phyloP scores from a whole-genome alignment of 2,797 vertebrate species.

The Perodicticus potto region DNA sequence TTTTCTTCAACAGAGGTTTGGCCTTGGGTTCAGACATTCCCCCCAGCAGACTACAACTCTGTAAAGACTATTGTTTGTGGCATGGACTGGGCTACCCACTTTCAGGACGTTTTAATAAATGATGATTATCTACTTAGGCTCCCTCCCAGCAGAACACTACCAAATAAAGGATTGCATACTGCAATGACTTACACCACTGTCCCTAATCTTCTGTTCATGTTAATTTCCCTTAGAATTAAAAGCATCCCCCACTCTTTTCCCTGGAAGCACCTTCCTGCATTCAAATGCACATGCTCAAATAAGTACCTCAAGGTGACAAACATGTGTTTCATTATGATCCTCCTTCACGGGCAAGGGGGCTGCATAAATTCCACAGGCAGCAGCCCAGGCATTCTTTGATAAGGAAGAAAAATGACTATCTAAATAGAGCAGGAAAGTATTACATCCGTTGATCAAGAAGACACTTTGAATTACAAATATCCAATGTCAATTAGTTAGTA shows the following conservation, averaged over 20 bases:
- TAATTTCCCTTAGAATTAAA: neutral
- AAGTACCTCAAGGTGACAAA: neutral
- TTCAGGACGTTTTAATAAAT: neutral
- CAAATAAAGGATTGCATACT: neutral
- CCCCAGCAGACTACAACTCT: neutral
- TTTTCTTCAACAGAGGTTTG: neutral
- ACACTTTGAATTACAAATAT: neutral
- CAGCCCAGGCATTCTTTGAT: neutral
- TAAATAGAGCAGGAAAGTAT: neutral
- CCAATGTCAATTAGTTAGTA: constrained; percentile 10
- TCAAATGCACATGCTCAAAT: neutral
- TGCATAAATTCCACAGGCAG: neutral
- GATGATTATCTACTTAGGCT: neutral
- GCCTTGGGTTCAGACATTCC: neutral
- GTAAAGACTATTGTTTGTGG: neutral
- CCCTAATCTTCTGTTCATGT: neutral
- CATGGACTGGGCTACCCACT: neutral
- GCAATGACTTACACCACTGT: neutral
- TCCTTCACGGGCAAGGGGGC: neutral
- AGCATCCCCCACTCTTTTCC: neutral
- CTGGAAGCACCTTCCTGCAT: neutral
- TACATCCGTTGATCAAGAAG: neutral
- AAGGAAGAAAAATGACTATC: neutral
- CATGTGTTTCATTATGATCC: neutral
- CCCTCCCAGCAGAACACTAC: neutral